Evolutionary conservation across 2,797 vertebrate genomes (phyloP).

Genomic region (Myotis pilosus): DNA sequence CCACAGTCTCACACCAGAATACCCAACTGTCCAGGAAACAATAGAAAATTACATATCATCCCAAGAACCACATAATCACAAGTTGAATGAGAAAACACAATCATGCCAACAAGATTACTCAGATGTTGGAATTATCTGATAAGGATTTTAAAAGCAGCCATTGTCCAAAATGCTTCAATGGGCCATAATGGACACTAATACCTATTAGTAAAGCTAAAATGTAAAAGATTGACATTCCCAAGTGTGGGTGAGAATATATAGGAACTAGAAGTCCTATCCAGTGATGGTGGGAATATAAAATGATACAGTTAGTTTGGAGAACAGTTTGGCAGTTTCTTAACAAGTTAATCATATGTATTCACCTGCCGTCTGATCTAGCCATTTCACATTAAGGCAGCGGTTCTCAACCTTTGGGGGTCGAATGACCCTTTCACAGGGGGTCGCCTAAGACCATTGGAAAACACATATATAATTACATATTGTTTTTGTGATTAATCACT

Average conservation of each 20-base stretch:
- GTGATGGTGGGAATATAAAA: neutral
- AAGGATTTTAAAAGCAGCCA: neutral
- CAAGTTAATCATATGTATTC: neutral
- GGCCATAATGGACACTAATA: neutral
- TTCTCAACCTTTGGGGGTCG: no score
- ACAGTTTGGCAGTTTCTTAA: neutral
- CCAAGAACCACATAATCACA: neutral
- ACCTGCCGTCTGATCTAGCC: neutral
- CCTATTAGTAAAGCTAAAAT: neutral
- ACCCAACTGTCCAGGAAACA: neutral
- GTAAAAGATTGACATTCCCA: neutral
- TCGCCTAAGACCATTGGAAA: no score
- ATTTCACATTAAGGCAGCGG: no score
- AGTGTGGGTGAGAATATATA: neutral
- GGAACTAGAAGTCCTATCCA: neutral
- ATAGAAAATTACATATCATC: neutral
- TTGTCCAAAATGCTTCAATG: neutral
- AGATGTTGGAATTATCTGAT: neutral
- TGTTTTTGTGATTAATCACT: no score
- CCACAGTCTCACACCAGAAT: neutral
- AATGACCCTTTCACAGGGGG: neutral
- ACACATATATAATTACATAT: no score
- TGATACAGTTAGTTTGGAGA: neutral
- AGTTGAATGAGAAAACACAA: neutral
- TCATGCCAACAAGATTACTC: neutral